Evolutionary conservation across 2,888 invertebrate genomes (phyloP), one percentile per base, ranked within the genome.

Genomic region (Nomada goodeniana): DNA sequence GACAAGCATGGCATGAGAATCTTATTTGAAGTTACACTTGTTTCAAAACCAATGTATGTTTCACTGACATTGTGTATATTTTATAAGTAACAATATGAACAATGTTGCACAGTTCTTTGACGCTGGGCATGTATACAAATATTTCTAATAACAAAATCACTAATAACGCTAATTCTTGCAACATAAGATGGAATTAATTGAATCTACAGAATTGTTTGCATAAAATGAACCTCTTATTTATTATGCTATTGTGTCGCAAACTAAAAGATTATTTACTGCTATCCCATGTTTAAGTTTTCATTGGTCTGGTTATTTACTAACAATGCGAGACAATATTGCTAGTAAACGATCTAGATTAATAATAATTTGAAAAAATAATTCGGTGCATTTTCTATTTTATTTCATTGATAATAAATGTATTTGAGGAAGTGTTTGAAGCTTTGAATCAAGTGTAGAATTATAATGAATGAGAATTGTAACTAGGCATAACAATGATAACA

Each of bases 1-100:
- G 88, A 91, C 91, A 92, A 92, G 92, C 92, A 92, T 86, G 86
- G 82, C 85, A 88, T 83, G 86, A 86, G 78, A 84, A 86, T 77
- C 80, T 86, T 67, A 82, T 84, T 86, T 78, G 70, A 85, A 85
- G 83, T 83, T 89, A 90, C 89, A 89, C 88, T 90, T 90, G 90
- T 87, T 91, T 89, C 88, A 90, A 89, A 89, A 85, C 83, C 36
- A 70, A 70, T 53, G 57, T 26, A 64, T 55, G 63, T 70, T 44
- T 53, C 18, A 70, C 78, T 55, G 53, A 20, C 13, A 61, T 29
- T 63, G 75, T 80, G 71, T 80, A 76, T 67, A 74, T 74, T 84
- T 55, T 44, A 69, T n/a, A 2, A 68, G 53, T 63, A 64, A 76
- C 13, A 1, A 42, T 10, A 67, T 2, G 2, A 69, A 59, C 44